Base-by-base conservation (phyloP, 2,113 vertebrate genomes). In the Stercorarius parasiticus region DNA sequence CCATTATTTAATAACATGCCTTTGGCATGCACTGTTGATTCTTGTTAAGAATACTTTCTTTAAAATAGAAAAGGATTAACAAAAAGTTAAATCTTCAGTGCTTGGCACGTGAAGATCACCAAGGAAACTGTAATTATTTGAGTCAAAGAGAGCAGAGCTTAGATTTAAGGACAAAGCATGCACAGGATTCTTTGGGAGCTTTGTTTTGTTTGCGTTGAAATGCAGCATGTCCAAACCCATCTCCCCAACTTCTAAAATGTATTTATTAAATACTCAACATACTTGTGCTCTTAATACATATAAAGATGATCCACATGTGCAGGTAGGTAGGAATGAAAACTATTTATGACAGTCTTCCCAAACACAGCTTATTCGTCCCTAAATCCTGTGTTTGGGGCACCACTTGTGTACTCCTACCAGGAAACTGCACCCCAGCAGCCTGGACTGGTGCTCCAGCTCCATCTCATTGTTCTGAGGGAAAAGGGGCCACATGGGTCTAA, bases 111-210 rank as follows among this genome's bases (percentile, higher is more conserved):
- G 93, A 91, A 93, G 64, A 97, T 97, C 96, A 95, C 95, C 96
- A 96, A 93, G 97, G 95, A 97, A 96, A 96, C 96, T 55, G 62
- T 78, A 91, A 86, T 81, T 85, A 92, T 32, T 87, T 85, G 79
- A 86, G 50, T 94, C 27, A 6, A 87, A 67, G 58, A 90, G 61
- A 95, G 84, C 23, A 79, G 61, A 27, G 52, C 73, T 91, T 58
- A 82, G 67, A 79, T 90, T 71, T 76, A 82, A 72, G 64, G 89
- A 88, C 3, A 10, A 67, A 45, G 38, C 65, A 53, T 2, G 8
- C 43, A 69, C 8, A 13, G 64, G 52, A 80, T 59, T 52, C 89
- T 85, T 81, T 3, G 3, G n/a, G 30, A 87, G 85, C n/a, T 96
- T 80, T 92, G 30, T 32, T 66, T 74, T 56, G 27, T 36, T 79